Percentiles rank a stretch among this genome's conserved stretches.
Evolutionary conservation across 2,888 invertebrate species (phyloP).

Genomic region (Tiphia femorata): DNA sequence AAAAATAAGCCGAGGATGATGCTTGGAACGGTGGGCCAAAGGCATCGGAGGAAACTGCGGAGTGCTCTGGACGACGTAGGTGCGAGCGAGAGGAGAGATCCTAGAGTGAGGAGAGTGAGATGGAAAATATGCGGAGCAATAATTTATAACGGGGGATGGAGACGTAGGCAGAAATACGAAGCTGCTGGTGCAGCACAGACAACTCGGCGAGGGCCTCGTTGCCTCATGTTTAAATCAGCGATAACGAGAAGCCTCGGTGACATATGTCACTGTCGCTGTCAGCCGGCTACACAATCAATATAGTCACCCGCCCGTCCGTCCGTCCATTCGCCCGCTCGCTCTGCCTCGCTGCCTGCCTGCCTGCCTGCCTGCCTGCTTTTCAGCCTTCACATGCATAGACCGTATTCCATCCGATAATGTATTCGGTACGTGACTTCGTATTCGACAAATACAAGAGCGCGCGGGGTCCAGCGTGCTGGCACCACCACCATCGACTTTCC

Average conservation of each 20-base stretch:
- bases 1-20: too few relatives aligned
- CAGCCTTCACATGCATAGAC: conserved; percentile 56
- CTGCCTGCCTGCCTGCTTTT: conserved; percentile 44
- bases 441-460: conserved; percentile 52
- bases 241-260: conserved; percentile 69
- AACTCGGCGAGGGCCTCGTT: conserved; percentile 60
- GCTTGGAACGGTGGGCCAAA: too few relatives aligned
- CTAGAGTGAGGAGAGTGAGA: background rate
- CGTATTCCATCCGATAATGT: conserved; percentile 61
- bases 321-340: conserved; percentile 41
- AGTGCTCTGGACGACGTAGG: too few relatives aligned
- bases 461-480: conserved; percentile 28
- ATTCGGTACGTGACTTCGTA: conserved; percentile 67
- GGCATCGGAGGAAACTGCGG: too few relatives aligned
- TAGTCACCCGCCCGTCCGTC: conserved; percentile 57
- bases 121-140: conserved; percentile 45
- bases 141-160: conserved; percentile 51
- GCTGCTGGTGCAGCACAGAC: conserved; percentile 53
- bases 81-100: too few relatives aligned
- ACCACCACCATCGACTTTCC: conserved; percentile 26
- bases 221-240: conserved; percentile 70
- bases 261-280: conserved; percentile 70
- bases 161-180: conserved; percentile 50
- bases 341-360: conserved; percentile 15
- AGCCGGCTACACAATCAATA: conserved; percentile 69